Conservation (phyloP, 2,113 vertebrate species). For the Columba janthina region DNA sequence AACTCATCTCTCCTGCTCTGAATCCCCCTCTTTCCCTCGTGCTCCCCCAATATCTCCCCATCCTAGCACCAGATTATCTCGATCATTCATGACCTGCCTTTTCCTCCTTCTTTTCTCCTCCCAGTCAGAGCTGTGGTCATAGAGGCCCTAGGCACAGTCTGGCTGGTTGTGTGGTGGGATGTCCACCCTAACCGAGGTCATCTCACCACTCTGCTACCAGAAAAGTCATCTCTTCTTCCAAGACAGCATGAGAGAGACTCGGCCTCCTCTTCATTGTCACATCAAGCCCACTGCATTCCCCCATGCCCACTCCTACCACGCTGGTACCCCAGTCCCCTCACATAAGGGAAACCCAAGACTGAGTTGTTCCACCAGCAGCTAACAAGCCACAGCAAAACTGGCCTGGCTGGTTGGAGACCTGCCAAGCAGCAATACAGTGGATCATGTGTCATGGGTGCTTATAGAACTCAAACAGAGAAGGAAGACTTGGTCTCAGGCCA, state of each 20-base stretch:
- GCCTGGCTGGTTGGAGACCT: conserved; percentile 38
- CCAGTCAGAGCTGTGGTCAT: not conserved
- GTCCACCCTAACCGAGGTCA: not conserved
- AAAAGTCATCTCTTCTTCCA: not conserved
- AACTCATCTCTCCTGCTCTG: not conserved
- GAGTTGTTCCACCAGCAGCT: conserved; percentile 21
- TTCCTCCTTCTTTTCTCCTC: not conserved
- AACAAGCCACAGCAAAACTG: conserved; percentile 39
- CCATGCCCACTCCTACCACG: not conserved
- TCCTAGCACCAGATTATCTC: not conserved
- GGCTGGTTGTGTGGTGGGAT: not conserved
- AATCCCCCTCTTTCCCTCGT: not conserved
- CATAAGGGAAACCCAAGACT: not conserved
- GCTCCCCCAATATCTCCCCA: not conserved
- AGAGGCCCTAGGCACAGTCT: not conserved
- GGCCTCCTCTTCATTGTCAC: not conserved
- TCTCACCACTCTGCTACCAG: not conserved
- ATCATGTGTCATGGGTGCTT: conserved; percentile 50
- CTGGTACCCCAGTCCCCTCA: not conserved
- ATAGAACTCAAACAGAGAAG: conserved; percentile 40
- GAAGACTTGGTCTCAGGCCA: conserved; percentile 42
- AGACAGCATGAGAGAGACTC: not conserved
- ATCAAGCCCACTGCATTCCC: not conserved
- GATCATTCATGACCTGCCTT: not conserved
- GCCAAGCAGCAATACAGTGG: conserved; percentile 35